These are phyloP conservation scores for Manacus vitellinus DNA, from an alignment of 2,113 vertebrate genomes.

Conservation along the genomic window DNA sequence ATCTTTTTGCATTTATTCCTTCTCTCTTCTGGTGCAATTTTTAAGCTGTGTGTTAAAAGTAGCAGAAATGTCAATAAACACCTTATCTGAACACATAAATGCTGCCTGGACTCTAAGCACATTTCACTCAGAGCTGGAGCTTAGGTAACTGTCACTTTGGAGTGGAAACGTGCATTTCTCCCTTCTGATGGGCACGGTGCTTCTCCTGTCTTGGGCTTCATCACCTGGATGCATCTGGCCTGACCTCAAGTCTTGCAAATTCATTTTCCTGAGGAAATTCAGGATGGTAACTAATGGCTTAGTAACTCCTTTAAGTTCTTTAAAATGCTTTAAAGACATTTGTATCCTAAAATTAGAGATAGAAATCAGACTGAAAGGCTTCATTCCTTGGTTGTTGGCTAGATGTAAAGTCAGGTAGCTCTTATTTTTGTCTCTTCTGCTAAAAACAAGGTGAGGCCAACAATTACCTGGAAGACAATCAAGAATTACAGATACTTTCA, in stretches of 20 bases:
- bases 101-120: not conserved
- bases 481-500: not conserved
- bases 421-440: not conserved
- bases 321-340: not conserved
- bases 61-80: not conserved
- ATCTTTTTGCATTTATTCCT: not conserved
- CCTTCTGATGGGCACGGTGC: not conserved
- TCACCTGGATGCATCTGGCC: not conserved
- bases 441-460: not conserved
- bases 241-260: not conserved
- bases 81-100: not conserved
- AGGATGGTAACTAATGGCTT: not conserved
- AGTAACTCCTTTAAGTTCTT: not conserved
- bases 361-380: not conserved
- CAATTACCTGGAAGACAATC: not conserved
- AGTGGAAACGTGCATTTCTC: not conserved
- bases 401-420: not conserved
- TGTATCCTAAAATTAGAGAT: not conserved
- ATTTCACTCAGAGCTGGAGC: not conserved
- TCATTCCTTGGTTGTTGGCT: not conserved
- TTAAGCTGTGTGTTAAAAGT: not conserved
- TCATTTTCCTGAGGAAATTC: not conserved
- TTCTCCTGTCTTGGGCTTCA: not conserved
- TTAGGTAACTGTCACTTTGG: not conserved
- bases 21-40: not conserved